Conservation (phyloP, 2,797 vertebrate genomes). For the Cygnus olor region DNA sequence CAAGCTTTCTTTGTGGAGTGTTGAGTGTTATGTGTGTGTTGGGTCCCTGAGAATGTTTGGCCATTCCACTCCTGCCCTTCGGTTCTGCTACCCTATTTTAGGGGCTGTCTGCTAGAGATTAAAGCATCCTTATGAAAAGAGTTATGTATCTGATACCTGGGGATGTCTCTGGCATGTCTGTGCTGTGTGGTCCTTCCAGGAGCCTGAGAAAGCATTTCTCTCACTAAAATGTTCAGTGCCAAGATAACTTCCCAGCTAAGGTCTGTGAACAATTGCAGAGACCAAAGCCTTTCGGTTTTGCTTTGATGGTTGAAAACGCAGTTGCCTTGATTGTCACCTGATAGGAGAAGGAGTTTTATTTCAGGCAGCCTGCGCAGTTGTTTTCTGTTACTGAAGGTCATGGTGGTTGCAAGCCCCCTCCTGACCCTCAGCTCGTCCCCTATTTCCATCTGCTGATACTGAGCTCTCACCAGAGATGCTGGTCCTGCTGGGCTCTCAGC, state of each 20-base stretch:
- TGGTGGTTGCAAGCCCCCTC: neutral
- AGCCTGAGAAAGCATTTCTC: neutral
- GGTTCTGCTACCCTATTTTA: neutral
- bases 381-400: neutral
- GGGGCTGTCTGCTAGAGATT: neutral
- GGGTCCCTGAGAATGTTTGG: rapidly evolving
- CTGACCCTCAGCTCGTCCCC: conserved; percentile 15
- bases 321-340: conserved; percentile 39
- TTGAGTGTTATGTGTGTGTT: neutral
- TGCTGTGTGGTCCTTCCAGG: neutral
- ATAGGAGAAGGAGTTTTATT: conserved; percentile 29
- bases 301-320: conserved; percentile 52
- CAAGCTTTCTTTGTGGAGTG: neutral
- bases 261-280: neutral
- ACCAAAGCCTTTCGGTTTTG: neutral
- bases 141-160: neutral
- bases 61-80: neutral
- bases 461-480: conserved; percentile 15
- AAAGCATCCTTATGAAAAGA: neutral
- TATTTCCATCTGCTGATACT: neutral
- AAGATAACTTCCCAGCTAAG: neutral
- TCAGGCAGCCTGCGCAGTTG: conserved; percentile 10
- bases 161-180: neutral
- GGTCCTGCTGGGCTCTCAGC: conserved; percentile 45
- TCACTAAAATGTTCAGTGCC: neutral